A percentile compares a stretch with the other conserved stretches of the same genome.
Conservation (phyloP, 2,113 vertebrate species). For the Oceanodroma tethys region DNA sequence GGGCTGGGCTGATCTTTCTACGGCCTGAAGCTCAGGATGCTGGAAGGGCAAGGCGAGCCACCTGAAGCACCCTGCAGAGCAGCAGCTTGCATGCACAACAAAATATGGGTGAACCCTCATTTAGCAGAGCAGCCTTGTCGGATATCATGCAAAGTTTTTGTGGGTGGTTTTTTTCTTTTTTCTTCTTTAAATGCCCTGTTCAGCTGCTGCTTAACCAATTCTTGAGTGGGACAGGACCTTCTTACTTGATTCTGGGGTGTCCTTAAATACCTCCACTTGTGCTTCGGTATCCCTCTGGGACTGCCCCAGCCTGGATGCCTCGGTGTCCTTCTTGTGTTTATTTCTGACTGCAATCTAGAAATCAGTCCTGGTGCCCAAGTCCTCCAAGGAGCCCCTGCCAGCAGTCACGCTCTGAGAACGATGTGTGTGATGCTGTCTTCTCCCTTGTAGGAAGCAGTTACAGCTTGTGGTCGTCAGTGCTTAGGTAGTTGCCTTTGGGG, state of each 20-base stretch:
- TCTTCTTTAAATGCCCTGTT: background rate
- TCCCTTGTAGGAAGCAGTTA: background rate
- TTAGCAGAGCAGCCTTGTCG: background rate
- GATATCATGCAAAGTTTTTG: background rate
- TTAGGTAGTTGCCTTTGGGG: background rate
- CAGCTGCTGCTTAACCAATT: background rate
- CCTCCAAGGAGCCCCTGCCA: background rate
- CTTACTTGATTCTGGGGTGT: background rate
- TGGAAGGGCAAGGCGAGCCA: background rate
- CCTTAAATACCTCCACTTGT: background rate
- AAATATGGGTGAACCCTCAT: background rate
- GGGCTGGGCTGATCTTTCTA: background rate
- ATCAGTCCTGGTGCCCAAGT: background rate
- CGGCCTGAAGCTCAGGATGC: background rate
- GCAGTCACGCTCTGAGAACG: background rate
- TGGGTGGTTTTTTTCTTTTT: too few species aligned
- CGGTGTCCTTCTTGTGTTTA: background rate
- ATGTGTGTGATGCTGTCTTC: background rate
- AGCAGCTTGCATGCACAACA: background rate
- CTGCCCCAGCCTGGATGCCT: background rate
- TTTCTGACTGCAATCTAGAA: background rate
- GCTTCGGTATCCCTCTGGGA: background rate
- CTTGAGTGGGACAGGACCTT: background rate
- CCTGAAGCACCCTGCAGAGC: background rate
- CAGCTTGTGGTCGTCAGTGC: background rate